phyloP scores from a whole-genome alignment of 2,888 invertebrate species.

The Dendrolimus pini region DNA sequence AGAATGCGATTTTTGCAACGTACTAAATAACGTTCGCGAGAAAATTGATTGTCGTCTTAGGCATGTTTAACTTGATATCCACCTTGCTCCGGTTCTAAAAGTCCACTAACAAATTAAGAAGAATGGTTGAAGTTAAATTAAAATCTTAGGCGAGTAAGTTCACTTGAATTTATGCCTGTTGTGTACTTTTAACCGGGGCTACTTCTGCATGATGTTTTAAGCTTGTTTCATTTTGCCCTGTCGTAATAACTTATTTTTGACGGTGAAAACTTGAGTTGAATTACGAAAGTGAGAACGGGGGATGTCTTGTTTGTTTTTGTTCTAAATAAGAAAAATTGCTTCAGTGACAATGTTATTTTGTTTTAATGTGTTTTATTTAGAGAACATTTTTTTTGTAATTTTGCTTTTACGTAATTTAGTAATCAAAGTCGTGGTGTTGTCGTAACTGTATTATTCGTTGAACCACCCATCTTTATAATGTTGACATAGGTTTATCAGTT shows the following conservation, averaged over 20 bases:
- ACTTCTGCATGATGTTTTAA: neutral
- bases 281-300: neutral
- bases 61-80: conserved; percentile 23
- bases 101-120: conserved; percentile 67
- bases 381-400: too few species aligned
- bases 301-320: neutral
- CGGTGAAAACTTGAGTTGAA: neutral
- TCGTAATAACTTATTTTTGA: neutral
- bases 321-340: neutral
- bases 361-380: too few species aligned
- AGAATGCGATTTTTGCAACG: too few species aligned
- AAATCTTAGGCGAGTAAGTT: conserved; percentile 48
- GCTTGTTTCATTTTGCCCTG: neutral
- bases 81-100: conserved; percentile 22
- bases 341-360: neutral
- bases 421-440: too few species aligned
- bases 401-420: too few species aligned
- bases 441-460: too few species aligned
- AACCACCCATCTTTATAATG: too few species aligned
- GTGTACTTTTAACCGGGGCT: conserved; percentile 25
- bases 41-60: neutral
- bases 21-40: neutral
- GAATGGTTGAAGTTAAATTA: conserved; percentile 70
- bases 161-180: conserved; percentile 59
- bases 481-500: too few species aligned